A percentile compares a stretch with the other conserved stretches of the same genome.
These are phyloP conservation scores for Buathra laborator DNA, from an alignment of 2,888 invertebrate species.

Conservation along the genomic window DNA sequence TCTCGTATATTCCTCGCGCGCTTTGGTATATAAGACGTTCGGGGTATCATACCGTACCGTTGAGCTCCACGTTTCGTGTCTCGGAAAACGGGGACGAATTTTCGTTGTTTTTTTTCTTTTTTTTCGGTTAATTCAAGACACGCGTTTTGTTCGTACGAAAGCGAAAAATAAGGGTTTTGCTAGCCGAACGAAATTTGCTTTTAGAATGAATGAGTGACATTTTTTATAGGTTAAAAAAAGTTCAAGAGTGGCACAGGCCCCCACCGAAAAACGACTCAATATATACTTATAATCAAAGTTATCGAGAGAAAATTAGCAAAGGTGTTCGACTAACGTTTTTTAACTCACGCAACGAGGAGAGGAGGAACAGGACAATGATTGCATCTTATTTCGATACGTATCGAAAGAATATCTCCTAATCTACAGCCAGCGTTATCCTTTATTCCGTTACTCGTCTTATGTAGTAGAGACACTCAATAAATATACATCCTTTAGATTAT, in stretches of 20 bases:
- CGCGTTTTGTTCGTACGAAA: background rate
- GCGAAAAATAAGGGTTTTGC: too few species aligned
- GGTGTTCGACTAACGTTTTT: too few species aligned
- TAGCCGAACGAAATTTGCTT: too few species aligned
- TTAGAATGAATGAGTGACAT: too few species aligned
- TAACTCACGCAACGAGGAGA: background rate
- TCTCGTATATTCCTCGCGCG: background rate
- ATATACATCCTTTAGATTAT: background rate
- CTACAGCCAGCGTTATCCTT: background rate
- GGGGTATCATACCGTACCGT: background rate
- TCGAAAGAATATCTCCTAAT: background rate
- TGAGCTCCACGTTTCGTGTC: background rate
- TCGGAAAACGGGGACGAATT: background rate
- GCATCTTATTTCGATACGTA: background rate
- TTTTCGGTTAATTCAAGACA: conserved; percentile 8
- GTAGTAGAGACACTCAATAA: background rate
- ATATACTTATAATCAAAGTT: too few species aligned
- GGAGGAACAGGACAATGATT: background rate
- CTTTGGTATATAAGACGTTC: background rate
- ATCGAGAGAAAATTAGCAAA: too few species aligned
- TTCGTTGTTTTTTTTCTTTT: background rate
- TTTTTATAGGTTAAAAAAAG: too few species aligned
- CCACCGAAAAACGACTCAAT: too few species aligned
- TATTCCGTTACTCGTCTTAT: background rate
- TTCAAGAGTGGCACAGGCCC: too few species aligned